These are phyloP conservation scores for Vicugna pacos DNA, from an alignment of 2,113 vertebrate genomes.

Conservation along the genomic window DNA sequence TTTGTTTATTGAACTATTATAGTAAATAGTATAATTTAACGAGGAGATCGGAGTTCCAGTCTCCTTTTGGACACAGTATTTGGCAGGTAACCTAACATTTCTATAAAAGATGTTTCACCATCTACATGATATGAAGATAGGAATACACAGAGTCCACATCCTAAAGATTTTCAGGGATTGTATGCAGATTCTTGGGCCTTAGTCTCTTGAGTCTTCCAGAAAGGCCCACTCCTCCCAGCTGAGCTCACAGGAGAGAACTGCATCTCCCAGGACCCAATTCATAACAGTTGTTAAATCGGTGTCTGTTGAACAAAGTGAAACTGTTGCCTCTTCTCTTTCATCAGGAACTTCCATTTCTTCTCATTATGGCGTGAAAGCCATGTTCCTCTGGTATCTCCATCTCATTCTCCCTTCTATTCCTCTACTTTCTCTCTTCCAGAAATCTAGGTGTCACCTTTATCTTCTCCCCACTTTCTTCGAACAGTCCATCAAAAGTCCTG, in stretches of 20 bases:
- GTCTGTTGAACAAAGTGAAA: background rate
- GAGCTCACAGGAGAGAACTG: background rate
- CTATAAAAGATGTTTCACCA: background rate
- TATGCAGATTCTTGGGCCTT: background rate
- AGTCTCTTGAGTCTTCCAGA: background rate
- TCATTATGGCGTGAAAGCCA: background rate
- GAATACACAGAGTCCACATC: background rate
- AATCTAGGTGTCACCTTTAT: background rate
- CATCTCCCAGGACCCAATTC: background rate
- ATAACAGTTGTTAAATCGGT: background rate
- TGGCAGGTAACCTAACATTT: background rate
- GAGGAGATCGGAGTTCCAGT: background rate
- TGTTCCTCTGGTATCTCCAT: too few relatives aligned
- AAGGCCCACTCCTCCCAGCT: background rate
- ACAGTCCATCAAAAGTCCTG: background rate
- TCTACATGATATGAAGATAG: background rate
- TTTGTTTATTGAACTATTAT: slow-evolving; percentile 3
- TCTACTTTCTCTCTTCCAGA: background rate
- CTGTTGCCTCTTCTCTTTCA: background rate
- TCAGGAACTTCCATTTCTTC: slow-evolving; percentile 9
- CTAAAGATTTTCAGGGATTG: background rate
- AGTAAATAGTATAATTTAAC: background rate
- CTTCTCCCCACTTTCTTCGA: background rate
- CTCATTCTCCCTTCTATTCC: background rate
- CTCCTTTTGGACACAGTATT: background rate